Evolutionary conservation across 2,797 vertebrate genomes (phyloP), one percentile per base, ranked within the genome.

Genomic region (Pantherophis vulpinus): DNA sequence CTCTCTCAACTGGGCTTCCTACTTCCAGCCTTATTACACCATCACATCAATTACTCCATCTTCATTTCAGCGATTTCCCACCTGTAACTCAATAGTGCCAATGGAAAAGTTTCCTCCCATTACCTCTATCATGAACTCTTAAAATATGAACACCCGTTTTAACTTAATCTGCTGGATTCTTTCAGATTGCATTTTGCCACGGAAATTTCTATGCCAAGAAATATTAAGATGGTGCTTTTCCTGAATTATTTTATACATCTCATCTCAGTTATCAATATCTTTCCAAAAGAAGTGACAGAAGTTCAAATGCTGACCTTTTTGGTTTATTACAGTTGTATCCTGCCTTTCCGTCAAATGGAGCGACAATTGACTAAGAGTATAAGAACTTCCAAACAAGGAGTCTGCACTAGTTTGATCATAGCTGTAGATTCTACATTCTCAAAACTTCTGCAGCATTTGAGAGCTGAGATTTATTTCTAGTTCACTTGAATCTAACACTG

Each of bases 21-120:
- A 70, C 66, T 51, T 89, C 70, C 70, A 93, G 70, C 59, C 54
- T 91, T 66, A 91, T 94, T 56, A 86, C 70, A 86, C 47, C 18
- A 93, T 89, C 93, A 83, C 90, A 93, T 91, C 90, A 59, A 83
- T 93, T 93, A 89, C 58, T 20, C 42, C 29, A 59, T 56, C 90
- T 91, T 93, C 87, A 63, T 29, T 58, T 89, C 56, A 47, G 32
- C 58, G 32, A 89, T 89, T 63, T 51, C 70, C 87, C 66, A 88
- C 61, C 89, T 91, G 63, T 88, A 87, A 91, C 83, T 91, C 47
- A 59, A 86, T n/a, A 89, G 63, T 12, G 47, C 27, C 90, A 93
- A 91, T 25, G 47, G 27, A 61, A 91, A 61, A 63, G 87, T 56
- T 93, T 63, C 5, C 27, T 60, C 66, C 12, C 16, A 7, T 56